Conservation (phyloP, 1,140 invertebrate species). For the Thereuonema tuberculata region DNA sequence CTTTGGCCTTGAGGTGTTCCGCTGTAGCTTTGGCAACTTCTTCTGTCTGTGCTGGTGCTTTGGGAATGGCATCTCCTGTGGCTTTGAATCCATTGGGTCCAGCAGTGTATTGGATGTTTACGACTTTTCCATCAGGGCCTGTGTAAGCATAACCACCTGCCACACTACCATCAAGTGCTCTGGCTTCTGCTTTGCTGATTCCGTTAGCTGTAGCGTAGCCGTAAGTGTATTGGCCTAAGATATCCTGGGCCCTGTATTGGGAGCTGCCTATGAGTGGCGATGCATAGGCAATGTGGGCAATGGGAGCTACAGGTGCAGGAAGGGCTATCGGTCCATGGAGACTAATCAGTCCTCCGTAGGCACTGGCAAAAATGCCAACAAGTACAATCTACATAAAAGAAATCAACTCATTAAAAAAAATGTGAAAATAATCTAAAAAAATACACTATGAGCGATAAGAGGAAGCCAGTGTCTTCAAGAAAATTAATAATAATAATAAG, state of each 20-base stretch:
- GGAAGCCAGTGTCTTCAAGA: too few relatives aligned
- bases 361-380: neutral
- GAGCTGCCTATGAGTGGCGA: neutral
- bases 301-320: neutral
- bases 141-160: conserved; percentile 18
- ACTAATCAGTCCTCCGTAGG: neutral
- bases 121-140: conserved; percentile 16
- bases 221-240: too few relatives aligned
- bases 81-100: neutral
- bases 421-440: too few relatives aligned
- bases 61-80: neutral
- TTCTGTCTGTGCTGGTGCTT: conserved; percentile 17
- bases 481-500: too few relatives aligned
- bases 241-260: too few relatives aligned
- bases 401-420: too few relatives aligned
- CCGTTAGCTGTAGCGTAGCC: too few relatives aligned
- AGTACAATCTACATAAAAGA: too few relatives aligned
- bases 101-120: neutral
- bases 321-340: neutral
- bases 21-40: conserved; percentile 24
- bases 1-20: too few relatives aligned
- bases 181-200: conserved; percentile 18
- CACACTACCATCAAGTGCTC: conserved; percentile 13
- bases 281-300: neutral
- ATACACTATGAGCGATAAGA: too few relatives aligned